These are phyloP conservation scores for Oryzaephilus surinamensis DNA, from an alignment of 1,140 invertebrate species.

Conservation along the genomic window DNA sequence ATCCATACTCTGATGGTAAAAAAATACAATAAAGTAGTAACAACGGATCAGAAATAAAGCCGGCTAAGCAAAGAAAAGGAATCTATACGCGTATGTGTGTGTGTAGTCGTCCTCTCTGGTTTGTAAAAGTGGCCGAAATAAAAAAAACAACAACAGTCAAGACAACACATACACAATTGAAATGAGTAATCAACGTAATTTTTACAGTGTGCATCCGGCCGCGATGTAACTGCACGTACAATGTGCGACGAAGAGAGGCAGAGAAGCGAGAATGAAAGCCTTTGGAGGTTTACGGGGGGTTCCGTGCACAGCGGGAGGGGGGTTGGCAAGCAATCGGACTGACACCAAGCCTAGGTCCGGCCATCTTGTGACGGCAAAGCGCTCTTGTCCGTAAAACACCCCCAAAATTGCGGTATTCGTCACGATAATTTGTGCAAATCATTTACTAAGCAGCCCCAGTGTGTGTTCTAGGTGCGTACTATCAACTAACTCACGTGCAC, in stretches of 20 bases:
- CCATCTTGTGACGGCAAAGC: slow-evolving; percentile 36
- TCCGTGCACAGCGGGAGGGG: slow-evolving; percentile 33
- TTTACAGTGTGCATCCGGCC: slow-evolving; percentile 35
- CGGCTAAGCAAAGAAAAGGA: too few species aligned
- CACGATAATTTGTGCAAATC: slow-evolving; percentile 24
- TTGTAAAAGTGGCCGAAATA: too few species aligned
- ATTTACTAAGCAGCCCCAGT: slow-evolving; percentile 11
- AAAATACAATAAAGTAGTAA: too few species aligned
- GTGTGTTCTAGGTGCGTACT: slow-evolving; percentile 17
- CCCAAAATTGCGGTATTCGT: slow-evolving; percentile 26
- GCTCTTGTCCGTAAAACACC: slow-evolving; percentile 30
- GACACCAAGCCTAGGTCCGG: slow-evolving; percentile 38
- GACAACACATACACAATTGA: too few species aligned
- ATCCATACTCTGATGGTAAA: too few species aligned
- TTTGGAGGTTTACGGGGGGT: slow-evolving; percentile 33
- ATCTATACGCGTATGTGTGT: too few species aligned
- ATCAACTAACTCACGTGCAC: slow-evolving; percentile 25
- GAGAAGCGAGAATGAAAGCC: slow-evolving; percentile 34
- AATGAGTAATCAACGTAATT: too few species aligned
- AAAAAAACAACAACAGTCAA: too few species aligned
- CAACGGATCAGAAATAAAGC: too few species aligned
- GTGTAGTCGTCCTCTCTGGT: too few species aligned
- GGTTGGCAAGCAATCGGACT: slow-evolving; percentile 37
- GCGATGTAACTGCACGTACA: slow-evolving; percentile 32
- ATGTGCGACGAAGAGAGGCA: slow-evolving; percentile 30